Evolutionary conservation across 2,113 vertebrate genomes (phyloP), one percentile per base, ranked within the genome.

Genomic region (Elephantulus edwardii): DNA sequence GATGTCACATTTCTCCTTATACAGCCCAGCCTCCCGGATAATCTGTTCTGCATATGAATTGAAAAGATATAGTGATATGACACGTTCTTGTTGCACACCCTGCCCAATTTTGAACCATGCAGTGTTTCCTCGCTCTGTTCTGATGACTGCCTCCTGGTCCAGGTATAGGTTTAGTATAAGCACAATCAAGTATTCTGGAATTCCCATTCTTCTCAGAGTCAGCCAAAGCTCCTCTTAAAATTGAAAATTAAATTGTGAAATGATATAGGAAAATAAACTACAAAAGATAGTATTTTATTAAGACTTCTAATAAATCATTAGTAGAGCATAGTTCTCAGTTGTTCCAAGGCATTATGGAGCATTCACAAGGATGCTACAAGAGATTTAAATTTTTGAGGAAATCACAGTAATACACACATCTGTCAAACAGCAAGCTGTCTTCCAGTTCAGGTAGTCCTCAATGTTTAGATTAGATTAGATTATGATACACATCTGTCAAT

Each of bases 191-290:
- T n/a, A n/a, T n/a, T n/a, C n/a, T n/a, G n/a, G n/a, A n/a, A n/a
- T n/a, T n/a, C n/a, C n/a, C n/a, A n/a, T n/a, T n/a, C n/a, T n/a
- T n/a, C n/a, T n/a, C n/a, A n/a, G n/a, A n/a, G n/a, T n/a, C n/a
- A n/a, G n/a, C n/a, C n/a, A n/a, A n/a, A n/a, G n/a, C 44, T 91
- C 38, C 26, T 9, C 85, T 91, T 64, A 28, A 77, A 50, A 88
- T 12, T 84, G 30, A 58, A 70, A 58, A 68, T 28, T 14, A 44
- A 77, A 64, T 70, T n/a, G 16, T 72, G 30, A 30, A 64, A 54
- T 35, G 74, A 3, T 8, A 35, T 20, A 62, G 83, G 52, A 35
- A 54, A 72, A 44, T 62, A 72, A 80, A 72, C n/a, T n/a, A 62
- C 46, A 33, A 64, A 24, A 74, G 44, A 60, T 10, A 62, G 35